phyloP scores from a whole-genome alignment of 2,113 vertebrate genomes.

The Lophura nycthemera region DNA sequence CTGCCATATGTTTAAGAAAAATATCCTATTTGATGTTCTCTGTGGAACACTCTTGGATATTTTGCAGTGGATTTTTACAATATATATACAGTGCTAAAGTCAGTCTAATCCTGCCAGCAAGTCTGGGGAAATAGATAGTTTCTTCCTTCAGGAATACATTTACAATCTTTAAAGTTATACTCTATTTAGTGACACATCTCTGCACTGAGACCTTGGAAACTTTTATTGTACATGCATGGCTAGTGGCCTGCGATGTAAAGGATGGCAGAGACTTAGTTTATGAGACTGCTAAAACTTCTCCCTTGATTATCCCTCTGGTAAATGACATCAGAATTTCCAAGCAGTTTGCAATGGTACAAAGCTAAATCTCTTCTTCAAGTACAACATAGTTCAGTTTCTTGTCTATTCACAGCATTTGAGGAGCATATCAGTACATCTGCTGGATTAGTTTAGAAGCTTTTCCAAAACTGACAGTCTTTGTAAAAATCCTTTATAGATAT shows the following conservation, averaged over 20 bases:
- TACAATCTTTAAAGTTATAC: neutral
- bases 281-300: neutral
- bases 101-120: neutral
- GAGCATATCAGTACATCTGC: neutral
- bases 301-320: neutral
- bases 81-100: neutral
- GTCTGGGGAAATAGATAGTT: neutral
- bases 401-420: neutral
- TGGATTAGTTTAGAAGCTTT: conserved; percentile 28
- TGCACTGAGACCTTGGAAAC: neutral
- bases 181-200: neutral
- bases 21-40: neutral
- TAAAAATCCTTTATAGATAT: neutral
- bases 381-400: neutral
- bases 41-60: neutral
- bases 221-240: neutral
- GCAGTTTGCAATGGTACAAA: neutral
- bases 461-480: neutral
- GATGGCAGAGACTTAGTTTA: neutral
- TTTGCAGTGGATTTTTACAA: conserved; percentile 27
- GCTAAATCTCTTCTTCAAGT: neutral
- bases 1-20: conserved; percentile 57
- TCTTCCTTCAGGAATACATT: neutral
- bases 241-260: neutral
- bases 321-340: neutral